A percentile compares a stretch with the other conserved stretches of the same genome.
Conservation (phyloP, 2,113 vertebrate species). For the Myanophis thanlyinensis region DNA sequence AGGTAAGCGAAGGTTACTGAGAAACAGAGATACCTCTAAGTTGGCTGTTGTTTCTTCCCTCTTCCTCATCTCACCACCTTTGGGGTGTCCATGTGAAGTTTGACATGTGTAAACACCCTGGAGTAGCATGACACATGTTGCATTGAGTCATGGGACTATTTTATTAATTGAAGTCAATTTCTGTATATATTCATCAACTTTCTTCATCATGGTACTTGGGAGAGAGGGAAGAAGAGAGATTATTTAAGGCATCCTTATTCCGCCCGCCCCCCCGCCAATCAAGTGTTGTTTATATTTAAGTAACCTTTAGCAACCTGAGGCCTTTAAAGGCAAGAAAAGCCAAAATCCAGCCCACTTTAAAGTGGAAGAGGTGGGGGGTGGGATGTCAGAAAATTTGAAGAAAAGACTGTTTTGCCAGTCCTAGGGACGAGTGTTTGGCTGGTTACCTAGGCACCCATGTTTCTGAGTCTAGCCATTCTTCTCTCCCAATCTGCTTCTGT, state of each 20-base stretch:
- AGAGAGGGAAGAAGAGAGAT: neutral
- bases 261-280: neutral
- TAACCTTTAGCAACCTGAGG: neutral
- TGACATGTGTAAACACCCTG: neutral
- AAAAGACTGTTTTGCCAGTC: neutral
- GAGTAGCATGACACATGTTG: neutral
- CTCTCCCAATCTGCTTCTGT: fast-evolving
- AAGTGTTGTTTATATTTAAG: neutral
- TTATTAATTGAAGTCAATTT: neutral
- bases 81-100: neutral
- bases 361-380: fast-evolving
- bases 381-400: neutral
- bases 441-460: neutral
- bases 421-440: constrained; percentile 37
- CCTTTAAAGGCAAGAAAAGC: neutral
- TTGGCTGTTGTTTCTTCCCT: neutral
- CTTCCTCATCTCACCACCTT: neutral
- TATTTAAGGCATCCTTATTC: neutral
- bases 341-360: neutral
- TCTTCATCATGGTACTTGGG: neutral
- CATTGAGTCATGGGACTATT: neutral
- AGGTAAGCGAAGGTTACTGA: constrained; percentile 71
- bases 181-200: neutral
- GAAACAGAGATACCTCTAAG: neutral
- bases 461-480: neutral